These are phyloP conservation scores for Dusona sp. DNA, from an alignment of 2,888 invertebrate species.

Conservation along the genomic window DNA sequence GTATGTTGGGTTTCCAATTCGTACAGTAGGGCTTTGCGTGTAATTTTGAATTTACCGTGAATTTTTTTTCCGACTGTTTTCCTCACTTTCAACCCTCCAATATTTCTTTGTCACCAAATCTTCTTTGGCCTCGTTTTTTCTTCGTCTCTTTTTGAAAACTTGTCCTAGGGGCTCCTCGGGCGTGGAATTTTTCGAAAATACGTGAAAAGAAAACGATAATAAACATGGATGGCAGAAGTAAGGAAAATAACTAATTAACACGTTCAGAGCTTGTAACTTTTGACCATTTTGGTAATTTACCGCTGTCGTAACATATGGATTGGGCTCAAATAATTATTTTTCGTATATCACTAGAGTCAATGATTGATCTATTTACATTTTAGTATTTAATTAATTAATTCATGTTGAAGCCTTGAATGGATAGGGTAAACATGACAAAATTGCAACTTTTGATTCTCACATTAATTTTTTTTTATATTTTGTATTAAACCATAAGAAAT, in stretches of 20 bases:
- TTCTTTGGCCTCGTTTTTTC: conserved; percentile 60
- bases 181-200: conserved; percentile 64
- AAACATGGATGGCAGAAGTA: conserved; percentile 76
- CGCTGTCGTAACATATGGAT: background rate
- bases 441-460: background rate
- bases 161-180: conserved; percentile 23
- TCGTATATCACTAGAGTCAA: too few species aligned
- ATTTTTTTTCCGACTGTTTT: conserved; percentile 49
- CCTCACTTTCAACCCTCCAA: conserved; percentile 22
- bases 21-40: conserved; percentile 54
- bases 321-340: background rate
- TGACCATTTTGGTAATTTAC: background rate
- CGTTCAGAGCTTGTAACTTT: background rate
- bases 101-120: conserved; percentile 34
- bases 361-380: background rate
- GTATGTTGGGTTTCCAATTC: conserved; percentile 11
- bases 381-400: background rate
- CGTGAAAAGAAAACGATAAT: conserved; percentile 75
- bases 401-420: background rate
- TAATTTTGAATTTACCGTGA: conserved; percentile 63
- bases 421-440: background rate
- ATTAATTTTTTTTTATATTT: background rate
- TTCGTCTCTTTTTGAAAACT: conserved; percentile 31
- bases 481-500: background rate
- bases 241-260: background rate